Base-by-base conservation (phyloP, 2,888 invertebrate species). In the Nomada hirtipes region DNA sequence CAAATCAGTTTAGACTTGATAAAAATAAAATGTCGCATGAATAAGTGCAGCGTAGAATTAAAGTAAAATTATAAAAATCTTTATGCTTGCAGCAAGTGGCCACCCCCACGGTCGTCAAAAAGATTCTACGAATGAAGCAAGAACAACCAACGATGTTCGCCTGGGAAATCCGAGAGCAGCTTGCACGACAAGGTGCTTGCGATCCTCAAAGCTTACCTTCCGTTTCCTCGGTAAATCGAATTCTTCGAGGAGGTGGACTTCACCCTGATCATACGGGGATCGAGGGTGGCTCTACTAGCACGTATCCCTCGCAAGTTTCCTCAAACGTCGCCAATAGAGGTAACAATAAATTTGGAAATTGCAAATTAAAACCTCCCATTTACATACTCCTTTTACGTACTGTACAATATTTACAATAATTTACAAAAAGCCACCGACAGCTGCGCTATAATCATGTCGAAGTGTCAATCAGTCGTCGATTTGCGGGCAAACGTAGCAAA, bases 121-220 rank as follows among this genome's bases (percentile, higher is more conserved):
- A 98, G 94, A 99, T 99, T 88, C 96, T 98, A 50, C 97, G 98
- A 7, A 96, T 98, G 90, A 99, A 99, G 93, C 98, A 98, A 92
- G 98, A 98, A 93, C 98, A 98, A 94, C 98, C 98, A 0, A 98
- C 98, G 7, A 97, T 98, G 96, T 98, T 99, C 94, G 98, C 98
- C 13, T 99, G 98, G 98, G 99, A 99, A 95, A 98, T 99, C 86
- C 95, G 98, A 0, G 97, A 99, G 94, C 96, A 98, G 90, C 95
- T 99, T 85, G 96, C 98, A 73, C 96, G 97, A 63, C 98, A 98
- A 91, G 96, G 98, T 76, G 97, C 98, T 87, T 98, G 98, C 92
- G 98, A 98, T 93, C 97, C 97, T 0, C 97, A 97, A 93, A 97
- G 97, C 82, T 97, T 98, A 88, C 99, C 99, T 0, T 98, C 98